phyloP scores from a whole-genome alignment of 2,113 vertebrate species.

The Cyanistes caeruleus region DNA sequence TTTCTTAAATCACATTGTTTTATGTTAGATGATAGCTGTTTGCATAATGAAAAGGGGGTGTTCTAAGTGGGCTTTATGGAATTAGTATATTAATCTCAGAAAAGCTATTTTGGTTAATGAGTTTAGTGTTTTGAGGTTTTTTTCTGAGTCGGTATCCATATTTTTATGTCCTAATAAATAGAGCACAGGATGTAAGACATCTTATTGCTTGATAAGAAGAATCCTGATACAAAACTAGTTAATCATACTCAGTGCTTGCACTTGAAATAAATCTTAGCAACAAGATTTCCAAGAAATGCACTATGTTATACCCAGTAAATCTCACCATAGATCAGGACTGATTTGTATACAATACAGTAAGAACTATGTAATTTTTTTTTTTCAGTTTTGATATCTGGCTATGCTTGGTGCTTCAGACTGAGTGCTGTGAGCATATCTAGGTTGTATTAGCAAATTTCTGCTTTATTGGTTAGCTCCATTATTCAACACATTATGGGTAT shows the following conservation, averaged over 20 bases:
- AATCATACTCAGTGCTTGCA: not conserved
- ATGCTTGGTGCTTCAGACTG: not conserved
- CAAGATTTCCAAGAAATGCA: not conserved
- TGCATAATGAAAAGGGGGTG: not conserved
- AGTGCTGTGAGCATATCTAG: not conserved
- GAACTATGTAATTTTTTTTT: not conserved
- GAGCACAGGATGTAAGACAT: not conserved
- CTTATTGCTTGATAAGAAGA: not conserved
- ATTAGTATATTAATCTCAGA: slow-evolving; percentile 22
- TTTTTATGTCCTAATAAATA: slow-evolving; percentile 21
- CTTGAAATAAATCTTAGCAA: not conserved
- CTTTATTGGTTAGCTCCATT: not conserved
- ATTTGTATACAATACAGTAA: not conserved
- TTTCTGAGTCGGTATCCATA: not conserved
- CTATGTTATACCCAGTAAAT: not conserved
- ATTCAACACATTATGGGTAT: not conserved
- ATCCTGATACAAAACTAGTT: not conserved
- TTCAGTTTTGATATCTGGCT: not conserved
- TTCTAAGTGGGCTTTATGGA: slow-evolving; percentile 21
- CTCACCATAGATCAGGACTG: not conserved
- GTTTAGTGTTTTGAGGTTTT: not conserved
- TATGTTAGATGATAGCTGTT: slow-evolving; percentile 16
- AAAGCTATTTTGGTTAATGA: slow-evolving; percentile 5
- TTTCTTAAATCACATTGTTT: slow-evolving; percentile 15
- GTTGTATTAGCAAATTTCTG: not conserved